These are phyloP conservation scores for Crax fasciolata DNA, from an alignment of 2,797 vertebrate species.

Conservation along the genomic window DNA sequence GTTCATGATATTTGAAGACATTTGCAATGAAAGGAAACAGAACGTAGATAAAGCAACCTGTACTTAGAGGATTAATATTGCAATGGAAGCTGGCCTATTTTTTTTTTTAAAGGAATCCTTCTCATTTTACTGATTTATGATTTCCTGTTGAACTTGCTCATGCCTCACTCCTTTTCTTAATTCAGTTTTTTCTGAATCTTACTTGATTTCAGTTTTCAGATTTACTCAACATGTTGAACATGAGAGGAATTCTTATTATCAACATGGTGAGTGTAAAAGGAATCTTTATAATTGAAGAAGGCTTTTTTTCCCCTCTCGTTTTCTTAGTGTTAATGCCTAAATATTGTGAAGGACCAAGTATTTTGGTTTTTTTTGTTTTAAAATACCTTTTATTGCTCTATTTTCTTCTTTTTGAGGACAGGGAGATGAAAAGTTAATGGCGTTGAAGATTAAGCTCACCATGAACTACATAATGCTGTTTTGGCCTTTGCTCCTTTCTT, in stretches of 20 bases:
- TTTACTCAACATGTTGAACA: background rate
- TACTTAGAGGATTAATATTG: constrained; percentile 48
- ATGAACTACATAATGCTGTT: background rate
- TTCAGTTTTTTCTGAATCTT: background rate
- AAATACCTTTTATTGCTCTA: background rate
- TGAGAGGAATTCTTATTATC: background rate
- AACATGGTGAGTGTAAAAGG: background rate
- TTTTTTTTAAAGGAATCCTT: constrained; percentile 34
- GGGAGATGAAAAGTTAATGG: background rate
- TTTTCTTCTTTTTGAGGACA: background rate
- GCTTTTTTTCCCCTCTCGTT: accelerated
- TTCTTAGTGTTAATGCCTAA: background rate
- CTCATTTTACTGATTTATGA: constrained; percentile 37
- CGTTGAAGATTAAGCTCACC: background rate
- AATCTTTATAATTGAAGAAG: background rate
- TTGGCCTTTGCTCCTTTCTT: background rate
- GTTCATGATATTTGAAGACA: background rate
- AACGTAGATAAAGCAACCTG: constrained; percentile 9
- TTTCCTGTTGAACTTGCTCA: background rate
- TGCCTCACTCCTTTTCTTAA: background rate
- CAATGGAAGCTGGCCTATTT: constrained; percentile 49
- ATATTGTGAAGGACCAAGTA: background rate
- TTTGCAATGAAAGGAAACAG: background rate
- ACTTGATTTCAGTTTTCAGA: too few relatives aligned
- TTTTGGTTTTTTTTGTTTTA: background rate